Base-by-base conservation (phyloP, 2,797 vertebrate species). In the Gorsachius magnificus region DNA sequence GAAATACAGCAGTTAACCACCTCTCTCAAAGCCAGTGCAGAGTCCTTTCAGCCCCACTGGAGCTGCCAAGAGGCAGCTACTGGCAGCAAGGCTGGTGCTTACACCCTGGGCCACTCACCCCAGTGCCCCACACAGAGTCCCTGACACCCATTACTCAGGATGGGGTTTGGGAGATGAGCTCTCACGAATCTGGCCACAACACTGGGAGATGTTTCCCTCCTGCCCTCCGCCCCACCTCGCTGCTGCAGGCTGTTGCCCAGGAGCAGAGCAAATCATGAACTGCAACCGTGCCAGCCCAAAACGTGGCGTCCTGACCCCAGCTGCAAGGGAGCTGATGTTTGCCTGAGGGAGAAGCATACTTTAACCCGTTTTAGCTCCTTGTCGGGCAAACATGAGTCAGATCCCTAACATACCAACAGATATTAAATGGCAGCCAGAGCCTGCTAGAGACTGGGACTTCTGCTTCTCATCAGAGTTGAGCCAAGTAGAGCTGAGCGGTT, bases 331-430 rank as follows among this genome's bases (percentile, higher is more conserved):
- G 65, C 19, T 75, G 63, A 48, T 58, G 60, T 66, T 45, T 83
- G 95, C 93, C 95, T 80, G 33, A 86, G 89, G 82, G 69, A 94
- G 83, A 87, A 91, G 81, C 51, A 78, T 83, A 83, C 16, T 93
- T 92, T 90, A 95, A 89, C 84, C 68, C 31, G 0, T 86, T 96
- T 87, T 92, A 96, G 93, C 66, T 94, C 58, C 90, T 86, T 87
- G 88, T 90, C 88, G 92, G 82, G 82, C 5, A 46, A 96, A 90
- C 79, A 63, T 71, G 80, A 96, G 82, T 94, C 94, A 95, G 79
- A 93, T 91, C 94, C 35, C 57, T 95, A 88, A 71, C 84, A 93
- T 87, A 92, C 82, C 68, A 83, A 33, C 33, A 92, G 69, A 83
- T 79, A 94, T 78, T 95, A 95, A 81, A 95, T 95, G 89, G 80